Evolutionary conservation across 2,113 vertebrate genomes (phyloP).

Genomic region (Bubo bubo): DNA sequence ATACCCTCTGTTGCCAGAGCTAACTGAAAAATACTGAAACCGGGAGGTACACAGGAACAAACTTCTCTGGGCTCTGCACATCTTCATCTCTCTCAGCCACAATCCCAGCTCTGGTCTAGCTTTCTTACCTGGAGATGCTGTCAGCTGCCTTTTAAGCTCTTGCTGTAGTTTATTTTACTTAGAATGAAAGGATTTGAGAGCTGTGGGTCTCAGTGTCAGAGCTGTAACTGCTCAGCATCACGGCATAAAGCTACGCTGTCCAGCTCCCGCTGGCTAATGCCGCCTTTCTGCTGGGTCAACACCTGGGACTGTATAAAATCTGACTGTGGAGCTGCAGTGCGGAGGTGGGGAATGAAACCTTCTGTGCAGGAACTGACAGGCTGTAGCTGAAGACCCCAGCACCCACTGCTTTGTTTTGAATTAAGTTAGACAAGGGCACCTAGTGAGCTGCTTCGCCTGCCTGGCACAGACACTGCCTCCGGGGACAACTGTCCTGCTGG

Average conservation of each 20-base stretch:
- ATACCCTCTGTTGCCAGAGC: not conserved
- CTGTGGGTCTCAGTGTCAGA: not conserved
- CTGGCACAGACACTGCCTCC: not conserved
- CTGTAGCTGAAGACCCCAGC: not conserved
- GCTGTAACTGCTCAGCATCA: not conserved
- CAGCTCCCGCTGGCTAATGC: not conserved
- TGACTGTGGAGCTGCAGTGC: not conserved
- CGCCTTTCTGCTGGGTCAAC: not conserved
- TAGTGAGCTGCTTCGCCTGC: rapidly evolving
- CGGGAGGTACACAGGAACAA: not conserved
- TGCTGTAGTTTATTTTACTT: not conserved
- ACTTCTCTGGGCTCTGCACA: not conserved
- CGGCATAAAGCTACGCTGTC: not conserved
- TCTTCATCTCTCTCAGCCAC: not conserved
- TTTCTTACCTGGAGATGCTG: not conserved
- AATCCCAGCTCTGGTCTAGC: not conserved
- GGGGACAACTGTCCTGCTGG: not conserved
- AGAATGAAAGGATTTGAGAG: not conserved
- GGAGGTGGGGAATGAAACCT: not conserved
- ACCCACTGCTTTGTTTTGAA: not conserved
- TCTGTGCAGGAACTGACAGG: not conserved
- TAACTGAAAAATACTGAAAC: constrained; percentile 8
- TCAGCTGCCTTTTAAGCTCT: not conserved
- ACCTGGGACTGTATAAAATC: not conserved
- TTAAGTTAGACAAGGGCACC: not conserved